Evolutionary conservation across 2,888 invertebrate genomes (phyloP).

Genomic region (Xanthorhoe designata): DNA sequence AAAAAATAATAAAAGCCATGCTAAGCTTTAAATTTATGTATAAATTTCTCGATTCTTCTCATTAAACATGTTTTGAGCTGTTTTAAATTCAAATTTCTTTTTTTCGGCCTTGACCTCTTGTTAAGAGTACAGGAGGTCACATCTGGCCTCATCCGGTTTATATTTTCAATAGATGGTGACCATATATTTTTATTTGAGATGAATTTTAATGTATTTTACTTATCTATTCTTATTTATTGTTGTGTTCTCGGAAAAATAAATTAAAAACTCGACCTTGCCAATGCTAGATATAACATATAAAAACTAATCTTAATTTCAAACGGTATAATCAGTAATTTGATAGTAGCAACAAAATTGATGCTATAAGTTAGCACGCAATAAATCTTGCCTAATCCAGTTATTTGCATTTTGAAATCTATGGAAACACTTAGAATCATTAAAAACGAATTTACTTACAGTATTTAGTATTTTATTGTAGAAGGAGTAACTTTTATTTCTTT

Average conservation of each 20-base stretch:
- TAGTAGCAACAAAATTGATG: slow-evolving; percentile 12
- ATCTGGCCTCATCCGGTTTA: slow-evolving; percentile 27
- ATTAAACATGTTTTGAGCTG: slow-evolving; percentile 14
- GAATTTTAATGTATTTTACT: slow-evolving; percentile 15
- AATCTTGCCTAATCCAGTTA: slow-evolving; percentile 11
- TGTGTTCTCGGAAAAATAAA: slow-evolving; percentile 3
- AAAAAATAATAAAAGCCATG: slow-evolving; percentile 26
- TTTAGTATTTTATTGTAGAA: too few relatives aligned
- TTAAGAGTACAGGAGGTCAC: slow-evolving; percentile 34
- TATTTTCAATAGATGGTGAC: slow-evolving; percentile 15
- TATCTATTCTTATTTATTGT: slow-evolving; percentile 10
- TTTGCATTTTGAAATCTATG: neutral
- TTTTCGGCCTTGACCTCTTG: slow-evolving; percentile 54
- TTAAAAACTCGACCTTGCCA: slow-evolving; percentile 2
- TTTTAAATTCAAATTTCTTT: slow-evolving; percentile 50
- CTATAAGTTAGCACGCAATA: slow-evolving; percentile 21
- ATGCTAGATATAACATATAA: neutral
- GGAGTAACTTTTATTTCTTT: too few relatives aligned
- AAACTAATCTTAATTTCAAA: slow-evolving; percentile 1
- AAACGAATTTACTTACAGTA: neutral
- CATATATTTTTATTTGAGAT: slow-evolving; percentile 17
- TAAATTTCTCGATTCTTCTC: slow-evolving; percentile 31
- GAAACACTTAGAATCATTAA: neutral
- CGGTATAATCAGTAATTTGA: slow-evolving; percentile 11
- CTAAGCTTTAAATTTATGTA: slow-evolving; percentile 32